Conservation (phyloP, 30 jellyfish, hydroid and myxozoan genomes). For the Calvadosia cruxmelitensis region DNA sequence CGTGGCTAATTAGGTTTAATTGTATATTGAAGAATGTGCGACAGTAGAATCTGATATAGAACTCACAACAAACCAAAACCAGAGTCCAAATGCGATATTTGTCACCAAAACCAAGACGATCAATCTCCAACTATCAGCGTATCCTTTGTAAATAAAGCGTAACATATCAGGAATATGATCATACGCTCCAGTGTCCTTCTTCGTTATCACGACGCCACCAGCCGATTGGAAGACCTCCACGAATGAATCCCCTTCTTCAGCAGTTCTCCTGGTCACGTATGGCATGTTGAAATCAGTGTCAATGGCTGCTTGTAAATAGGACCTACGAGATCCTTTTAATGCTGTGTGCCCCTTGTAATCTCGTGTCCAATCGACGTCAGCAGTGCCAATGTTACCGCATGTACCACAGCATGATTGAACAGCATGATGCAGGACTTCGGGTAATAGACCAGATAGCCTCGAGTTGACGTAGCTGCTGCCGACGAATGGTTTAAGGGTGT, state of each 20-base stretch:
- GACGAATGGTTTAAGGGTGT: neutral
- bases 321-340: neutral
- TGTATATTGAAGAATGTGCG: too few relatives aligned
- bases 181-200: neutral
- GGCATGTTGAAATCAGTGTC: neutral
- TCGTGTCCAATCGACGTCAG: neutral
- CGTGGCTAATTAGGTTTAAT: too few relatives aligned
- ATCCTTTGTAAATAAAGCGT: too few relatives aligned
- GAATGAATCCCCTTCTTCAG: neutral
- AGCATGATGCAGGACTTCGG: neutral
- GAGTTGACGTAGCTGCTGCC: too few relatives aligned
- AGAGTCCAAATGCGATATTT: neutral
- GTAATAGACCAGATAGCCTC: neutral
- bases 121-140: neutral
- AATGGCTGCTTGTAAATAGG: neutral
- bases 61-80: neutral
- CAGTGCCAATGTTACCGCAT: neutral
- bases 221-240: neutral
- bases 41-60: too few relatives aligned
- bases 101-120: neutral
- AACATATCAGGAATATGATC: neutral
- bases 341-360: neutral
- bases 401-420: neutral
- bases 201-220: neutral
- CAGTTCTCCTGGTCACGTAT: neutral